These are phyloP conservation scores for Heteromyza rotundicornis DNA, from an alignment of 2,888 invertebrate genomes.

Conservation along the genomic window DNA sequence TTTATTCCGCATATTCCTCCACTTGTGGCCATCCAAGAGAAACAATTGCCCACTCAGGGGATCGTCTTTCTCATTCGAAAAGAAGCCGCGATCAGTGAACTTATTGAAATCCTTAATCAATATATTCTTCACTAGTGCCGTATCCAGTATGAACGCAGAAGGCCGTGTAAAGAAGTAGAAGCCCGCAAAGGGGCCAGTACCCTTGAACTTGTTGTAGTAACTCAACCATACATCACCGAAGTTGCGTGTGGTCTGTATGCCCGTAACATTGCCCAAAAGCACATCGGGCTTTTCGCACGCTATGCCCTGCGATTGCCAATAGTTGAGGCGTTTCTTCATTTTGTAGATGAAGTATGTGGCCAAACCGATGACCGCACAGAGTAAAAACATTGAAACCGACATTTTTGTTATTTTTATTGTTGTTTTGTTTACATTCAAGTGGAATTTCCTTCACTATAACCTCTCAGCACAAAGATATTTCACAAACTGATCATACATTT, in stretches of 20 bases:
- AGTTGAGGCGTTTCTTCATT: constrained; percentile 13
- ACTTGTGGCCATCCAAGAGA: constrained; percentile 56
- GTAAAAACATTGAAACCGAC: no score
- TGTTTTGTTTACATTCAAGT: no score
- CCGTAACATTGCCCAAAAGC: constrained; percentile 31
- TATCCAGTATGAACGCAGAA: constrained; percentile 38
- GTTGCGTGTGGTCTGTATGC: constrained; percentile 24
- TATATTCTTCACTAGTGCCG: constrained; percentile 42
- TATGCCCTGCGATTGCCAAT: constrained; percentile 39
- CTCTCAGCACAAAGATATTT: no score
- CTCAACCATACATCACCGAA: constrained; percentile 17
- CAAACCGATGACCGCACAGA: constrained; percentile 5
- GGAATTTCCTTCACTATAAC: no score
- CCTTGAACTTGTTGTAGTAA: constrained; percentile 41
- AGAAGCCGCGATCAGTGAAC: constrained; percentile 59
- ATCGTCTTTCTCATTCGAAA: constrained; percentile 54
- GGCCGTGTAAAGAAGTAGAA: constrained; percentile 49
- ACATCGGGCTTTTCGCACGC: constrained; percentile 34
- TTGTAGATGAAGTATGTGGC: background rate
- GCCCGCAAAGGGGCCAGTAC: no score
- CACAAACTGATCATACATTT: no score
- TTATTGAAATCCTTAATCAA: constrained; percentile 53
- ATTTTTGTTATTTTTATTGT: no score
- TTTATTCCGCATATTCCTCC: constrained; percentile 62
- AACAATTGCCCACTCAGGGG: constrained; percentile 59